phyloP scores from a whole-genome alignment of 2,888 invertebrate genomes.

The Thymelicus sylvestris region DNA sequence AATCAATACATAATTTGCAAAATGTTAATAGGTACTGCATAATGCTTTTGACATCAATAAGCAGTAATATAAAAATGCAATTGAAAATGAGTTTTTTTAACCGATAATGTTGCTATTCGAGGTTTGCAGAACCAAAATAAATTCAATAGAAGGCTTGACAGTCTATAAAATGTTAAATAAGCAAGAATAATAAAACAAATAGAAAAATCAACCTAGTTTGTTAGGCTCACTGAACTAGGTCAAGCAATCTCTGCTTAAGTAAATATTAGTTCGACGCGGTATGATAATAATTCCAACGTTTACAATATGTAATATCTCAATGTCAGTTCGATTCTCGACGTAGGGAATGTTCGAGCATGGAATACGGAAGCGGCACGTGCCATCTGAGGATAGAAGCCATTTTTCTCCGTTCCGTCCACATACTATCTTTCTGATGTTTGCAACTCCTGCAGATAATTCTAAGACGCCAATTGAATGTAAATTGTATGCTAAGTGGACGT shows the following conservation, averaged over 20 bases:
- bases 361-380: slow-evolving; percentile 49
- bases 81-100: no score
- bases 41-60: background rate
- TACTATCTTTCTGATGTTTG: slow-evolving; percentile 61
- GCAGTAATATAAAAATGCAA: no score
- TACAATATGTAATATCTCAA: slow-evolving; percentile 40
- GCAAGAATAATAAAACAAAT: slow-evolving; percentile 13
- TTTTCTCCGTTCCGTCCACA: slow-evolving; percentile 55
- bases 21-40: background rate
- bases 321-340: slow-evolving; percentile 41
- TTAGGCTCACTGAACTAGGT: slow-evolving; percentile 33
- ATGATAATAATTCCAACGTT: slow-evolving; percentile 38
- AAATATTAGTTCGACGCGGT: slow-evolving; percentile 40
- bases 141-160: no score
- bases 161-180: background rate
- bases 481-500: slow-evolving; percentile 46
- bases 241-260: slow-evolving; percentile 37
- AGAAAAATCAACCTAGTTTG: slow-evolving; percentile 29
- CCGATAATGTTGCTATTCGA: no score
- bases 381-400: slow-evolving; percentile 56
- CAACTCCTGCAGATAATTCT: slow-evolving; percentile 60
- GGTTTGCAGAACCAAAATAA: no score
- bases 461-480: slow-evolving; percentile 57
- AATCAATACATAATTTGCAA: slow-evolving; percentile 10
- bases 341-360: slow-evolving; percentile 39